Evolutionary conservation across 2,888 invertebrate genomes (phyloP).

Genomic region (Orthonychiurus folsomi): DNA sequence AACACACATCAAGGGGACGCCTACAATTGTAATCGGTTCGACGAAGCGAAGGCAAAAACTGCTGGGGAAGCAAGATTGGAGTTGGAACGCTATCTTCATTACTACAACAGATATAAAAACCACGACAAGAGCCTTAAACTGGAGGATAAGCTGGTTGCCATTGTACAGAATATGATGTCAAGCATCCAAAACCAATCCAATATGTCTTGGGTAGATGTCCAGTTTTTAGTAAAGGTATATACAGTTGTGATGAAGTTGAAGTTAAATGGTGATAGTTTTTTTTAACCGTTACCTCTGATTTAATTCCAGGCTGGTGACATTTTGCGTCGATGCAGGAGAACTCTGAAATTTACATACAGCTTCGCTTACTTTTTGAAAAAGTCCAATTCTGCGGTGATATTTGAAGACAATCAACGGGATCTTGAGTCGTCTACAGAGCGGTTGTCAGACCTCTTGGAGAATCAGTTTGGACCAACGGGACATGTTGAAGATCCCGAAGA

Average conservation of each 20-base stretch:
- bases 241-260: no score
- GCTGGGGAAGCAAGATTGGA: constrained; percentile 49
- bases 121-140: constrained; percentile 45
- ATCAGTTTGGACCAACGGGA: constrained; percentile 50
- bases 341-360: constrained; percentile 55
- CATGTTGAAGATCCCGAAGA: constrained; percentile 51
- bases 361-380: constrained; percentile 53
- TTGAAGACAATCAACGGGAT: constrained; percentile 53
- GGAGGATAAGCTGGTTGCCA: constrained; percentile 51
- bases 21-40: constrained; percentile 52
- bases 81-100: constrained; percentile 53
- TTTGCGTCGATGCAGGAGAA: constrained; percentile 50
- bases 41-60: constrained; percentile 50
- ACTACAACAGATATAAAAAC: constrained; percentile 48
- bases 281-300: no score
- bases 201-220: constrained; percentile 56
- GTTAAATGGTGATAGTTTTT: no score
- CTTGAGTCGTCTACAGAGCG: constrained; percentile 53
- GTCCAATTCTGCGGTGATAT: constrained; percentile 50
- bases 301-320: constrained; percentile 47
- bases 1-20: no score
- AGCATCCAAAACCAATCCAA: constrained; percentile 51
- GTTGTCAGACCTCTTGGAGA: constrained; percentile 52
- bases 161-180: constrained; percentile 52
- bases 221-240: constrained; percentile 49